Evolutionary conservation across 2,113 vertebrate genomes (phyloP), one percentile per base, ranked within the genome.

Genomic region (Hippolais icterina): DNA sequence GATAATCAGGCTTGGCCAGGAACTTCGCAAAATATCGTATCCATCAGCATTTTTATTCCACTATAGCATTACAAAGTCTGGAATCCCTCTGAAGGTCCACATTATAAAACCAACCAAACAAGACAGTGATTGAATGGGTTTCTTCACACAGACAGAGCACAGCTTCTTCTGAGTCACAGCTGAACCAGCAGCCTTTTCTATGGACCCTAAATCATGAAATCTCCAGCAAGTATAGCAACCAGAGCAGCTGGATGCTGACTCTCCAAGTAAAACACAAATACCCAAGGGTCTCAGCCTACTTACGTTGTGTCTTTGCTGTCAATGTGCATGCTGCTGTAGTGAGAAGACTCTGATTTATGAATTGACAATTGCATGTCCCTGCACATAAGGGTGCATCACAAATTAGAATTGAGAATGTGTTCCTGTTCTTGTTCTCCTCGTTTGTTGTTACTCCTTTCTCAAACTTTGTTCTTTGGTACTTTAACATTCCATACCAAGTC

Each of bases 251-350:
- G 37, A 92, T 96, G 68, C 83, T 76, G 65, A 24, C 49, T 90
- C 59, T 86, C 65, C 14, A 66, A 41, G 77, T 70, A 81, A 92
- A 83, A 69, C 59, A 74, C 47, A 63, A 72, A 91, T 89, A 89
- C 89, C 87, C 87, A n/a, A 37, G 91, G 89, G 96, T 47, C 56
- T 90, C 86, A 94, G 72, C 83, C 89, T 91, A 49, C 77, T 94
- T 92, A 13, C 1, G 27, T 75, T 1, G 12, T 60, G 77, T 83
- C 80, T 93, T 86, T 83, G 64, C 90, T 94, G 88, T 88, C 86
- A 69, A 17, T 89, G 80, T 92, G 52, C 29, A 7, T 89, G 80
- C 83, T 29, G 46, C 69, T 52, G 71, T 89, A 89, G 86, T 92
- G 80, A 89, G 72, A 60, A 66, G 76, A 35, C 68, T 85, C 91